Base-by-base conservation (phyloP, 2,113 vertebrate species). In the Chauna torquata region DNA sequence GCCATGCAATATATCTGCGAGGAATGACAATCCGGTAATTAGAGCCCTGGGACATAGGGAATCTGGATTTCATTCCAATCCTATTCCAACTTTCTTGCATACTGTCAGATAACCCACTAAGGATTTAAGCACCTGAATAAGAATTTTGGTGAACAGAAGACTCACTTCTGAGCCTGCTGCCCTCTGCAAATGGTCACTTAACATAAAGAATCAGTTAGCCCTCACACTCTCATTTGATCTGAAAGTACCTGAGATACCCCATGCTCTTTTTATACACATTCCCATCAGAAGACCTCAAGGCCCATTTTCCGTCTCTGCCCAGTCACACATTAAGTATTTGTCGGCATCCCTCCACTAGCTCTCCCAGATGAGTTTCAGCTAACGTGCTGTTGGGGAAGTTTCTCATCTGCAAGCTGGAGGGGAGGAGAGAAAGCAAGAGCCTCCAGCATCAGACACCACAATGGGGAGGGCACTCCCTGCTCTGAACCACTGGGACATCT, bases 1-100 rank as follows among this genome's bases (percentile, higher is more conserved):
- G 71, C 95, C 92, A 68, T 30, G 50, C 66, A 22, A 23, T 11
- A 55, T 57, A 66, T 44, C 64, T 71, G 58, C 0, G 1, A 92
- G 82, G 55, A 90, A 83, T 30, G 66, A 78, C 4, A 9, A 36
- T 81, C 24, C 81, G 79, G 79, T 83, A 71, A 92, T 88, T 42
- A 92, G 58, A 92, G 45, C 87, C 69, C 84, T 52, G 69, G 44
- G 70, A 82, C 77, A 57, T 0, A 52, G 52, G 34, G 62, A 96
- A 88, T 65, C 25, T 76, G 78, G 74, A 30, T 92, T 95, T 96
- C 70, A 90, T 95, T 95, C 78, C 74, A 45, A 12, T 57, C 57
- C 78, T 82, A 47, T 64, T 92, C 88, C 57, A 49, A 32, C 20
- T 95, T 86, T 47, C 70, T 91, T 92, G 65, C 22, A 16, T 24